Evolutionary conservation across 2,797 vertebrate species (phyloP), one percentile per base, ranked within the genome.

Genomic region (Buceros bicornis): DNA sequence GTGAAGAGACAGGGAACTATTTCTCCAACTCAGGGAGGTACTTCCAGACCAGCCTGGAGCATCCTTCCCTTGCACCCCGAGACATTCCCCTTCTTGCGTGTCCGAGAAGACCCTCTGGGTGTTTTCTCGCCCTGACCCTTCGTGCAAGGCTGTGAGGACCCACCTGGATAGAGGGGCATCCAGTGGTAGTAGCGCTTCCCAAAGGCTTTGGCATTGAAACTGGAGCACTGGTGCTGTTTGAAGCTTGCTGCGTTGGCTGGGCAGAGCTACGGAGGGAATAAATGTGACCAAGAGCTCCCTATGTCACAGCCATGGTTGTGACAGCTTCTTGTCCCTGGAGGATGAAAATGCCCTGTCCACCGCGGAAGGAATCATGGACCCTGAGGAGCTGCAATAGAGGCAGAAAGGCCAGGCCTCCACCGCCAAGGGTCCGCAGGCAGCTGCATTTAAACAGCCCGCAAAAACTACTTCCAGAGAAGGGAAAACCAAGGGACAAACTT

Each of bases 101-200:
- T 33, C 70, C 8, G 0, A 83, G 20, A 83, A 82, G 19, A 76
- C 29, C 25, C 76, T 26, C 6, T 33, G 58, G 43, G 29, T 62
- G 29, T 77, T 82, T 78, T 42, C 47, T 66, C 35, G 24, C 61
- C 78, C 54, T 83, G 37, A 33, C 11, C 37, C 45, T 81, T 56
- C 35, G 42, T 47, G 26, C 60, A 35, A 86, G 61, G 62, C 28
- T 89, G n/a, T 83, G 79, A 64, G 87, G 91, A 92, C 96, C 81
- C 96, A 99, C 99, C 99, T 98, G 99, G 98, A 86, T 99, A 99
- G 64, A 99, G 98, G 21, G 99, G 99, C 66, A 98, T 98, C 99
- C 99, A 99, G 92, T 98, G 98, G 90, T 98, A 98, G 93, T 98
- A 98, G 91, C 65, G 98, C 84, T 98, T 98, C 92, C 98, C 98